A percentile compares a stretch with the other conserved stretches of the same genome.
Conservation (phyloP, 1,140 invertebrate genomes). For the Drosophila kanapiae region DNA sequence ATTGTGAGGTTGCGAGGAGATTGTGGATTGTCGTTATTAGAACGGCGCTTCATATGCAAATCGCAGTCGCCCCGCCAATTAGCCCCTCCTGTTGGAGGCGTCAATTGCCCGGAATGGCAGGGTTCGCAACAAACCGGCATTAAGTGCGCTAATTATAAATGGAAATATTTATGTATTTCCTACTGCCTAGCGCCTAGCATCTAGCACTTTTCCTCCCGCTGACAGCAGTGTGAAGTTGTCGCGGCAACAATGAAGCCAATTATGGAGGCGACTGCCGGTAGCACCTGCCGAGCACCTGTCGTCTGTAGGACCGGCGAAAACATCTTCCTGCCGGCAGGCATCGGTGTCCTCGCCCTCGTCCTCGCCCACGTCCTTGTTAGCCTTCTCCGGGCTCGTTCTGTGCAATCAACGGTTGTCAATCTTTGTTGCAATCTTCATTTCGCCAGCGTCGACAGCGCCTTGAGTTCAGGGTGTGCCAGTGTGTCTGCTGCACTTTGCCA, state of each 20-base stretch:
- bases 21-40: conserved; percentile 58
- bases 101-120: conserved; percentile 36
- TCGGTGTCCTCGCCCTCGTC: conserved; percentile 12
- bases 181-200: conserved; percentile 13
- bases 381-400: conserved; percentile 34
- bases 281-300: conserved; percentile 36
- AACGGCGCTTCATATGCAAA: conserved; percentile 59
- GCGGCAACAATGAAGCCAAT: conserved; percentile 73
- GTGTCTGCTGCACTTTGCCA: conserved; percentile 54
- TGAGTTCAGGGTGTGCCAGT: conserved; percentile 34
- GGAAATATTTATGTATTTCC: conserved; percentile 66
- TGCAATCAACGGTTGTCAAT: conserved; percentile 81
- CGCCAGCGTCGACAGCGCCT: conserved; percentile 54
- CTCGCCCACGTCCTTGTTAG: conserved; percentile 8
- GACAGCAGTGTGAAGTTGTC: conserved; percentile 61
- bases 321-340: conserved; percentile 59
- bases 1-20: conserved; percentile 34
- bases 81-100: conserved; percentile 29
- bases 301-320: conserved; percentile 28
- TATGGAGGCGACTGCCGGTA: conserved; percentile 43
- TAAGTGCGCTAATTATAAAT: conserved; percentile 66
- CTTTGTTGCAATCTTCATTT: conserved; percentile 78
- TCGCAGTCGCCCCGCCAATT: conserved; percentile 35
- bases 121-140: conserved; percentile 32
- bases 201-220: conserved; percentile 1